Conservation (phyloP, 2,888 invertebrate genomes). For the Argyresthia goedartella region DNA sequence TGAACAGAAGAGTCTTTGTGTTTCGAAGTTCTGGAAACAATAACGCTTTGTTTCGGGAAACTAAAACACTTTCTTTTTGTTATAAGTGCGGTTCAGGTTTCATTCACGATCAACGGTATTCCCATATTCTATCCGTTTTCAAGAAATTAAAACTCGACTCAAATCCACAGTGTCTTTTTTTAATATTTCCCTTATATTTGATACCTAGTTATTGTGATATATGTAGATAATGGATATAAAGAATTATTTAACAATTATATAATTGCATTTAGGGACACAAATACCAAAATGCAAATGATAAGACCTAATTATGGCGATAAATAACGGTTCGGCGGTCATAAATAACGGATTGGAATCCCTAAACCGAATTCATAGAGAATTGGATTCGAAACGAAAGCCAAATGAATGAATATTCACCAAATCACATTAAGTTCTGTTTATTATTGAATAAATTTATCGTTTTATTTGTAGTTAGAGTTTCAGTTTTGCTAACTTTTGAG, state of each 20-base stretch:
- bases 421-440: background rate
- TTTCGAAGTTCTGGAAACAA: conserved; percentile 40
- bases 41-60: conserved; percentile 10
- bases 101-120: background rate
- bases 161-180: conserved; percentile 11
- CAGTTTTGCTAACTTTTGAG: too few species aligned
- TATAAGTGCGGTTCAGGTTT: too few species aligned
- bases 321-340: conserved; percentile 26
- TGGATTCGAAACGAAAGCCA: background rate
- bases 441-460: background rate
- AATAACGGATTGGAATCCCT: conserved; percentile 36
- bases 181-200: background rate
- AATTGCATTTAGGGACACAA: background rate
- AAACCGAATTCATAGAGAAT: conserved; percentile 32
- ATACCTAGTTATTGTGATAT: background rate
- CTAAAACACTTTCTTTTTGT: conserved; percentile 1
- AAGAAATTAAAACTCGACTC: conserved; percentile 20
- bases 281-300: background rate
- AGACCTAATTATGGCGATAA: conserved; percentile 31
- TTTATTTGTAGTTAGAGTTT: too few species aligned
- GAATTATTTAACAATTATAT: too few species aligned
- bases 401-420: background rate
- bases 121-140: background rate
- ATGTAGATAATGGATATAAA: too few species aligned
- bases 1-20: conserved; percentile 4